Base-by-base conservation (phyloP, 2,113 vertebrate species). In the Hyperoodon ampullatus region DNA sequence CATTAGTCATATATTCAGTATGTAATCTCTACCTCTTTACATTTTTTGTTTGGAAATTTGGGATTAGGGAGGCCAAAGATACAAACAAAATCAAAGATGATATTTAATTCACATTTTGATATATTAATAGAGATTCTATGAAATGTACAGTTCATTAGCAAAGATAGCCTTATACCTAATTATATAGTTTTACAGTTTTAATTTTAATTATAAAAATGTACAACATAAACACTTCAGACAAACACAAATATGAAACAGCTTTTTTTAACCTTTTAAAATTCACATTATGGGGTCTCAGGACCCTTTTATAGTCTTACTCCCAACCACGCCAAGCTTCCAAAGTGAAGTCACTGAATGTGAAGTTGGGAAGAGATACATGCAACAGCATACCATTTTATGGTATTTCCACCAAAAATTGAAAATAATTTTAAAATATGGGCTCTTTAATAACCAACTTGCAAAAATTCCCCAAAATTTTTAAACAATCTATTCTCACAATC, bases 21-120 rank as follows among this genome's bases (percentile, higher is more conserved):
- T 24, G 75, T 6, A 93, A 72, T 11, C 6, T 78, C 50, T 26
- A 93, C 6, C 26, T 74, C 13, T 70, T n/a, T 44, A 60, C 0
- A 39, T 47, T 71, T 77, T 86, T 60, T 85, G 12, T 30, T 87
- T 96, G 66, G n/a, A 93, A 91, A 95, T 91, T 42, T 96, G n/a
- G 16, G 30, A 92, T 88, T 44, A 68, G 75, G 35, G 6, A 92
- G 15, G 53, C 30, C 50, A 82, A 95, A 96, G 39, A 82, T 44
- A 87, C 9, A 77, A 74, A 26, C 42, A 83, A 94, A 90, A 63
- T 60, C 12, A 87, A 80, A 92, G 13, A 24, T 42, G 61, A 47
- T 39, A 60, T 78, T 33, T 80, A 81, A 23, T 85, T 96, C 13
- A 9, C 55, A 63, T 78, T 39, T 81, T 85, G 26, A 50, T 61